phyloP scores from a whole-genome alignment of 2,113 vertebrate genomes.

The Onychorhynchus coronatus region DNA sequence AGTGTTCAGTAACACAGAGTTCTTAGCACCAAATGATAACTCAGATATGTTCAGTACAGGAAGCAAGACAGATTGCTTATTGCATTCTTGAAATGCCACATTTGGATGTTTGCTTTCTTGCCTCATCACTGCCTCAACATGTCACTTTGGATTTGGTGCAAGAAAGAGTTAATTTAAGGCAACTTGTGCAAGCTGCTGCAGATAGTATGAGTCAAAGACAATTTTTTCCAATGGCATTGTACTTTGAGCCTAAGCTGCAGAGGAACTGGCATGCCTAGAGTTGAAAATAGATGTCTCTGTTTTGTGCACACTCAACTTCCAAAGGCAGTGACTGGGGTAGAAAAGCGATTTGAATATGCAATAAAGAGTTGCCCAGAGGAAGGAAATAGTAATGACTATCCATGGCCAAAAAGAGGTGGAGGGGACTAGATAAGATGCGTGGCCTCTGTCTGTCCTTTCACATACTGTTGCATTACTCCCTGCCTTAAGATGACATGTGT shows the following conservation, averaged over 20 bases:
- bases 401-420: neutral
- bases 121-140: neutral
- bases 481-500: neutral
- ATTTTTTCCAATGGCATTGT: neutral
- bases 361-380: neutral
- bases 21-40: neutral
- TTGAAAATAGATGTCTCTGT: neutral
- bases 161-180: slow-evolving; percentile 28
- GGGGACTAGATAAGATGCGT: neutral
- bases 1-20: neutral
- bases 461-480: neutral
- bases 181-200: neutral
- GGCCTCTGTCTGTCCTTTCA: neutral
- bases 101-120: neutral
- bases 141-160: neutral
- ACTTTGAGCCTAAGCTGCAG: neutral
- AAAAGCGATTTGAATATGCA: neutral
- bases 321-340: neutral
- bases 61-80: neutral
- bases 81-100: neutral
- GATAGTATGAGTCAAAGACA: neutral
- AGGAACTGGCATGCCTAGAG: neutral
- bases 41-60: neutral
- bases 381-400: neutral
- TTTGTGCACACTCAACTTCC: neutral